Evolutionary conservation across 2,113 vertebrate species (phyloP), one percentile per base, ranked within the genome.

Genomic region (Anguilla rostrata): DNA sequence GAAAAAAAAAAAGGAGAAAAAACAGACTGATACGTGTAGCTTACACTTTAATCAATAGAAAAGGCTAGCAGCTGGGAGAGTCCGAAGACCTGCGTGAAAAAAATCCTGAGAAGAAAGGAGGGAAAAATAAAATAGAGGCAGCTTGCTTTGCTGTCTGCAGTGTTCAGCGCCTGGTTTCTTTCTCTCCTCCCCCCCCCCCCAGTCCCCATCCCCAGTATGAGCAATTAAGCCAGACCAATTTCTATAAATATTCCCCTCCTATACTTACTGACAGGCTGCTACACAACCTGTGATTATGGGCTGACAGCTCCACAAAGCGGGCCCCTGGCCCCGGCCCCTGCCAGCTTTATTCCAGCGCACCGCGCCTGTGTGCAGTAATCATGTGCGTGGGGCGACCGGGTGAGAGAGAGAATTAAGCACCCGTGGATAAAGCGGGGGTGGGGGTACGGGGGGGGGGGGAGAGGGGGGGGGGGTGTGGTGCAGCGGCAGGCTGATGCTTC

Each of bases 181-280:
- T 79, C 14, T 79, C 63, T 81, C 53, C 75, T 16, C 39, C 79
- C 40, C 86, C 66, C 14, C 79, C 80, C 88, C 63, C 89, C 87
- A n/a, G n/a, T n/a, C n/a, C n/a, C n/a, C n/a, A n/a, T 86, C 90
- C 90, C 41, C 34, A 39, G 56, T n/a, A 39, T 56, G 29, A 49
- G 39, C 82, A 83, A 83, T 83, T 83, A 83, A 56, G n/a, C 82
- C 56, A 22, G 82, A 5, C 53, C 46, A 49, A 83, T 63, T 83
- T 39, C n/a, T 83, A 56, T 39, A 83, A 57, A 60, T 22, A 60
- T 49, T 39, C 18, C 29, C 46, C 56, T 63, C 56, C 56, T 57
- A 81, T 71, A 34, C 83, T 43, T 29, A 78, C 29, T 46, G 63
- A 71, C 60, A 84, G 20, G 20, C 83, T 78, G 84, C 71, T 39